Conservation (phyloP, 2,888 invertebrate species). For the Stenotaenia linearis region DNA sequence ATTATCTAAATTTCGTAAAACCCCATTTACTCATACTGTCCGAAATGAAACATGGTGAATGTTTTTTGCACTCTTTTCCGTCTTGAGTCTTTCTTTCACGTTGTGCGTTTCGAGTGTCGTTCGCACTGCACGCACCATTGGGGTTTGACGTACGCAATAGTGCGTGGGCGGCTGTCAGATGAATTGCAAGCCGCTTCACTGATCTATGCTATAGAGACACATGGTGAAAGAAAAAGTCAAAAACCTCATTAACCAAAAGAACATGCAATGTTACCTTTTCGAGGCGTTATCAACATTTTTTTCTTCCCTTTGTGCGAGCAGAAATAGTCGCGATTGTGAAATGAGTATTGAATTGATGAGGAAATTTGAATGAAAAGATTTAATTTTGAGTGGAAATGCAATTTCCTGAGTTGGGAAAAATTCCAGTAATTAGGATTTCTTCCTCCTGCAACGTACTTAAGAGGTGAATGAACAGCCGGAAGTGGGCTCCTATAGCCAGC, state of each 20-base stretch:
- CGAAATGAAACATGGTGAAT: constrained; percentile 1
- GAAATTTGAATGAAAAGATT: constrained; percentile 19
- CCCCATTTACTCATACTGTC: background rate
- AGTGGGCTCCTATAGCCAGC: constrained; percentile 5
- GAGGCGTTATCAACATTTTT: background rate
- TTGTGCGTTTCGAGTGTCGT: background rate
- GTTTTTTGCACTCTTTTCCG: background rate
- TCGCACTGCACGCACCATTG: constrained; percentile 21
- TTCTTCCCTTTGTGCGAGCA: background rate
- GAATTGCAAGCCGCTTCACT: constrained; percentile 24
- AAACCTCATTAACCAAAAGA: constrained; percentile 19
- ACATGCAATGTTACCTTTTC: constrained; percentile 17
- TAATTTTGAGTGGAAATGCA: constrained; percentile 11
- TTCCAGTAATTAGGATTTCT: constrained; percentile 22
- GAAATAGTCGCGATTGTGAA: background rate
- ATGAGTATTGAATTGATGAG: background rate
- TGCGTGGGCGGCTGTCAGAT: constrained; percentile 23
- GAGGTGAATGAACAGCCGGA: constrained; percentile 24
- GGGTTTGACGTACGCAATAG: constrained; percentile 16
- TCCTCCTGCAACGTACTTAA: constrained; percentile 16
- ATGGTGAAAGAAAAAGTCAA: constrained; percentile 17
- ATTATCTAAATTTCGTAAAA: too few species aligned
- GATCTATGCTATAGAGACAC: constrained; percentile 17
- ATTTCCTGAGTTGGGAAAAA: constrained; percentile 16
- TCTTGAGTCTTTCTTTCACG: constrained; percentile 14